Percentiles rank a stretch among this genome's conserved stretches.
Evolutionary conservation across 1,140 invertebrate species (phyloP).

Genomic region (Hyphantria cunea): DNA sequence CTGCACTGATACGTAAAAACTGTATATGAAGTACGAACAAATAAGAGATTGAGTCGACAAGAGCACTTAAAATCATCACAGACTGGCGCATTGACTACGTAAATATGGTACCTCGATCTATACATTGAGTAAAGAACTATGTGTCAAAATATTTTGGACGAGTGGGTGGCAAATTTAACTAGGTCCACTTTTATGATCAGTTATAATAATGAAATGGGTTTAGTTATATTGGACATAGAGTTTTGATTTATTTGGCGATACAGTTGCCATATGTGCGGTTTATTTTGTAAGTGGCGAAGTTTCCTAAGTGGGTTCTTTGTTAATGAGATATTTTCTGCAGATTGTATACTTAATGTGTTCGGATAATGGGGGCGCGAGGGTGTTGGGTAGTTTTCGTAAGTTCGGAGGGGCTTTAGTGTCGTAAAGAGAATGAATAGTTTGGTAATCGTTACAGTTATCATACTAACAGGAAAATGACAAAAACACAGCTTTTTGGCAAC

Average conservation of each 20-base stretch:
- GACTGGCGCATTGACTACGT: constrained; percentile 16
- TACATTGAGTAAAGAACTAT: background rate
- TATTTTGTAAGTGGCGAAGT: constrained; percentile 25
- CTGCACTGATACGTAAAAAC: background rate
- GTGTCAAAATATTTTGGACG: constrained; percentile 15
- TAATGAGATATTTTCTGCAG: constrained; percentile 28
- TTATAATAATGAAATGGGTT: background rate
- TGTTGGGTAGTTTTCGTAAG: constrained; percentile 9
- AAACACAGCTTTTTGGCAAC: no score
- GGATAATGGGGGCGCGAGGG: constrained; percentile 8
- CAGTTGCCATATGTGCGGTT: constrained; percentile 19
- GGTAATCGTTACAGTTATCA: no score
- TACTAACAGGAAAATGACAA: no score
- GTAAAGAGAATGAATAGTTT: background rate
- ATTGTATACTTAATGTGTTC: constrained; percentile 11
- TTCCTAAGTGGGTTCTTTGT: constrained; percentile 21
- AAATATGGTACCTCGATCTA: constrained; percentile 4
- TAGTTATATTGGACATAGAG: background rate
- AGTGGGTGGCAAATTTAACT: background rate
- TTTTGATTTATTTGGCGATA: constrained; percentile 9
- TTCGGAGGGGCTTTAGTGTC: background rate
- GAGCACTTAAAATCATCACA: constrained; percentile 45
- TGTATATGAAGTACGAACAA: constrained; percentile 21
- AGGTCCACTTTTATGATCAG: background rate
- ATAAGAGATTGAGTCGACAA: constrained; percentile 39